phyloP scores from a whole-genome alignment of 2,797 vertebrate species.

The Tangara arthus region DNA sequence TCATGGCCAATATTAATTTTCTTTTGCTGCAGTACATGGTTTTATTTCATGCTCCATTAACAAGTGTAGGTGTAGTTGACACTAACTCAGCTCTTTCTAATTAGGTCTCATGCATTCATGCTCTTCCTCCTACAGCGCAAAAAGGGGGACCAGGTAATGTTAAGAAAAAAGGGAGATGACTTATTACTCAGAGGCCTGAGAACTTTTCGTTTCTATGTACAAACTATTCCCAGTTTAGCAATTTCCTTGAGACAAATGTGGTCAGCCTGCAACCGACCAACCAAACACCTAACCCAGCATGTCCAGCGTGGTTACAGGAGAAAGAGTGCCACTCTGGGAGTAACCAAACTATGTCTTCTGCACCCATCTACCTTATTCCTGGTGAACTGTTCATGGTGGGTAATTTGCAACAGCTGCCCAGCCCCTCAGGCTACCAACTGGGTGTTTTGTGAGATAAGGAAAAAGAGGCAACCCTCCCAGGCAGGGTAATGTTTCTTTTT shows the following conservation, averaged over 20 bases:
- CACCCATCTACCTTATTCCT: not conserved
- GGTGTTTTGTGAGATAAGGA: not conserved
- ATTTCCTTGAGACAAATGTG: not conserved
- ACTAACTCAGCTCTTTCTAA: slow-evolving; percentile 16
- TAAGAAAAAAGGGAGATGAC: not conserved
- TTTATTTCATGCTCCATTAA: slow-evolving; percentile 56
- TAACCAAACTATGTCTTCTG: not conserved
- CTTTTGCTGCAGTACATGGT: not conserved
- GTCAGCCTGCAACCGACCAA: not conserved
- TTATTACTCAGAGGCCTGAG: not conserved
- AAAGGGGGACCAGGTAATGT: not conserved
- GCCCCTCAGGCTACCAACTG: not conserved
- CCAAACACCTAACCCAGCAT: not conserved
- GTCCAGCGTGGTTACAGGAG: not conserved
- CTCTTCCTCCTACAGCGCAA: not conserved
- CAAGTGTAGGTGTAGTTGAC: not conserved
- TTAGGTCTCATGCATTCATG: not conserved
- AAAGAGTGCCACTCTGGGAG: not conserved
- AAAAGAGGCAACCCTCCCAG: accelerated
- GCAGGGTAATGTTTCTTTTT: not conserved
- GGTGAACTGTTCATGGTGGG: not conserved
- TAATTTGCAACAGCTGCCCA: not conserved
- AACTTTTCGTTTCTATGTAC: not conserved
- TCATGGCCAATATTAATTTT: slow-evolving; percentile 16
- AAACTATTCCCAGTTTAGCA: not conserved